Base-by-base conservation (phyloP, 2,113 vertebrate species). In the Rhynchopsitta pachyrhyncha region DNA sequence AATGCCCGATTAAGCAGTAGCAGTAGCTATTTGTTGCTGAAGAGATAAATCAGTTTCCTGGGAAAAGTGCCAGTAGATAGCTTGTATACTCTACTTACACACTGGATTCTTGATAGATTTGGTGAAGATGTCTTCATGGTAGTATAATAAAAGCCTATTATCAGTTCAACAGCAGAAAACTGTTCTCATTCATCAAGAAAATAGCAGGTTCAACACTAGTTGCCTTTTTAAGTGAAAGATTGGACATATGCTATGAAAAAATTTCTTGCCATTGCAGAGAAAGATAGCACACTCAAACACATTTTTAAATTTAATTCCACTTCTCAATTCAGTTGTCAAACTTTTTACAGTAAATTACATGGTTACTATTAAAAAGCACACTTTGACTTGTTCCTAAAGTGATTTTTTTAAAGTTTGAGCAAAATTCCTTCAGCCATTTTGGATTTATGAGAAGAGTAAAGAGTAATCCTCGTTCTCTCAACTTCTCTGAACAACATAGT, bases 141-240 rank as follows among this genome's bases (percentile, higher is more conserved):
- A 91, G 70, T 96, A 92, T 97, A 97, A 97, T 97, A 97, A 97
- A 97, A 96, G 93, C 92, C 85, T 97, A 97, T 97, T 97, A 97
- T 97, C 95, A 97, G 96, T 97, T 96, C 96, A 97, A 96, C 95
- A 93, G 95, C 95, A 94, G 93, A 97, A 97, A 97, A 92, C 96
- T 94, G 89, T 91, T 97, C 93, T 96, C 95, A 97, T 97, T 97
- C 91, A 95, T 97, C 96, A 97, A 95, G 85, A 94, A 97, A 95
- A 96, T 92, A 95, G 87, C 93, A 94, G 86, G 82, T 95, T 96
- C 47, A 77, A 96, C 93, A 95, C 77, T 93, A 93, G 95, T 95
- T 97, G 95, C 91, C 91, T 97, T 97, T 97, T 94, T 91, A 97
- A 96, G 87, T 97, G 96, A 97, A 96, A 88, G 87, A 96, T 94